Evolutionary conservation across 2,888 invertebrate genomes (phyloP), one percentile per base, ranked within the genome.

Genomic region (Ephialtes manifestator): DNA sequence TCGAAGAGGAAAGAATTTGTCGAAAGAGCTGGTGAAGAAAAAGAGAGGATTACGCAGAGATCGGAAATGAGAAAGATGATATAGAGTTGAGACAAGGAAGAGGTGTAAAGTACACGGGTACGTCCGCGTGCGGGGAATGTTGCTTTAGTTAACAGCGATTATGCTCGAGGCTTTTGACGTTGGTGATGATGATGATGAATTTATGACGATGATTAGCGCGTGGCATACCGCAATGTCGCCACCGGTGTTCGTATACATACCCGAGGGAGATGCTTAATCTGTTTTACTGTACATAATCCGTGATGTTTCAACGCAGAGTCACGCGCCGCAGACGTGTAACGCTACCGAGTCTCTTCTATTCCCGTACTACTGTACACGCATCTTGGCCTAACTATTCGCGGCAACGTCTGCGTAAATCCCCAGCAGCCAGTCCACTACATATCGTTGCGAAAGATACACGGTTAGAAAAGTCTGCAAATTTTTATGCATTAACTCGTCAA

Each of bases 161-260:
- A 89, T 87, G 86, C 89, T 88, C 84, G 80, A 75, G 84, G 77
- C 85, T 86, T 85, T 86, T 78, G 84, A 88, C 86, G 87, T 82
- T 86, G 68, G 81, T 89, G 87, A 88, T 89, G 90, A 90, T 90
- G 89, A 90, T 91, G 90, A 91, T 91, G 88, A 91, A 91, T 91
- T 91, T 90, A 91, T 89, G 91, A 89, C 88, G 90, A 89, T 90
- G 90, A 91, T 91, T 91, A 91, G 90, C 90, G 87, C 86, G 85
- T 85, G 84, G 87, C 88, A 86, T 89, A 87, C 90, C 89, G 87
- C 88, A 88, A 88, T 87, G 89, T 90, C 88, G 90, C 91, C 91
- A 91, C 91, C 75, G 90, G 91, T 91, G 89, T 90, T 90, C 85
- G 51, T 74, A 65, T 60, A 63, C 20, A 60, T 18, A 58, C 39